Conservation (phyloP, 30 jellyfish, hydroid and myxozoan species). For the Turritopsis rubra region DNA sequence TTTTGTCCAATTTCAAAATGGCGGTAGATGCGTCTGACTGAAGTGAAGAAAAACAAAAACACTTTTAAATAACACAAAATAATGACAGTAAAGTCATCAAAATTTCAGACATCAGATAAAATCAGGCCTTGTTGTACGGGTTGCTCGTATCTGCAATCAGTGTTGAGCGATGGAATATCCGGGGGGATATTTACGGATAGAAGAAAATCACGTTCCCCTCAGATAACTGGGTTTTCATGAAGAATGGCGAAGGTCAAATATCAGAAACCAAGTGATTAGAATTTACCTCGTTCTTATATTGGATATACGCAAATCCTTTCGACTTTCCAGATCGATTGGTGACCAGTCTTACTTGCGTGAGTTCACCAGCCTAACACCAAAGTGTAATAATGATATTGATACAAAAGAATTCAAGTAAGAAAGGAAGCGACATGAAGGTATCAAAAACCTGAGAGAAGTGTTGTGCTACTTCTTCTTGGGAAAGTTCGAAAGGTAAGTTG, state of each 20-base stretch:
- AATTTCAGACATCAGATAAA: no score
- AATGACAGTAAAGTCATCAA: no score
- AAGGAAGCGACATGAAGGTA: not conserved
- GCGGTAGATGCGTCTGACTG: constrained; percentile 88
- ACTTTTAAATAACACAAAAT: no score
- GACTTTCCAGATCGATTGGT: constrained; percentile 95
- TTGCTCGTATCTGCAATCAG: no score
- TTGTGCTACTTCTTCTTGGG: constrained; percentile 65
- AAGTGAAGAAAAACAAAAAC: not conserved
- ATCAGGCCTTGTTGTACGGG: no score
- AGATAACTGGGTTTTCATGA: no score
- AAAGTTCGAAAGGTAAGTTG: constrained; percentile 69
- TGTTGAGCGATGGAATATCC: no score
- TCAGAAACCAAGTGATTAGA: no score
- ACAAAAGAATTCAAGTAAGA: not conserved
- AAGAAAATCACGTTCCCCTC: no score
- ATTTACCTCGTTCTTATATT: constrained; percentile 77
- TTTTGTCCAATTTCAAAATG: constrained; percentile 63
- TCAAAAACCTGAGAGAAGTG: constrained; percentile 46
- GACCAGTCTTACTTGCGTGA: constrained; percentile 85
- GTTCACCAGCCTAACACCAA: constrained; percentile 59
- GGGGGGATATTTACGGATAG: no score
- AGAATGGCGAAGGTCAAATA: no score
- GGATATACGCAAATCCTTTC: constrained; percentile 91
- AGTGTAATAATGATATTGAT: not conserved